phyloP scores from a whole-genome alignment of 2,888 invertebrate species.

The Drosophila quinaria region DNA sequence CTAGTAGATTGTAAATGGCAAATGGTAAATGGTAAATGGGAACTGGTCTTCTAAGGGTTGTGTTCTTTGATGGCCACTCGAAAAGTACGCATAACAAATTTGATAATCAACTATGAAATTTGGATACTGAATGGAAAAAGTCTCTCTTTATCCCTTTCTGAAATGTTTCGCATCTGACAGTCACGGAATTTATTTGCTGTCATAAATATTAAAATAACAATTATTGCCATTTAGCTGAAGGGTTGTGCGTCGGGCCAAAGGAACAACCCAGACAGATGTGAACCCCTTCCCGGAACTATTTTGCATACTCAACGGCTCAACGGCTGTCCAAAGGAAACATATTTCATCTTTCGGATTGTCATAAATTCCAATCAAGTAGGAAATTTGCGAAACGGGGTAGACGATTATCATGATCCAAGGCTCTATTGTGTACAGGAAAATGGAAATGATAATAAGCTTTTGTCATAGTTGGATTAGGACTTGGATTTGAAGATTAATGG shows the following conservation, averaged over 20 bases:
- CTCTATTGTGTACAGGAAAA: too few species aligned
- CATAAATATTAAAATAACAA: slow-evolving; percentile 82
- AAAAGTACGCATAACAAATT: slow-evolving; percentile 84
- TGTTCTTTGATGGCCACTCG: slow-evolving; percentile 46
- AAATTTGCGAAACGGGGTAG: slow-evolving; percentile 22
- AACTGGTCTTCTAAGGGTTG: slow-evolving; percentile 54
- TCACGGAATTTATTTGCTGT: slow-evolving; percentile 74
- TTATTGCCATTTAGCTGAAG: slow-evolving; percentile 69
- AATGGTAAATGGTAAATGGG: neutral
- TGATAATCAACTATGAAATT: slow-evolving; percentile 82
- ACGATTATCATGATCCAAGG: slow-evolving; percentile 2
- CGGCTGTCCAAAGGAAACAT: slow-evolving; percentile 40
- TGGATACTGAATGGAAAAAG: slow-evolving; percentile 28
- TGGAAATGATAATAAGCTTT: neutral
- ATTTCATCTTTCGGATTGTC: slow-evolving; percentile 58
- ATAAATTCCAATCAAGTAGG: slow-evolving; percentile 50
- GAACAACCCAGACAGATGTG: slow-evolving; percentile 7
- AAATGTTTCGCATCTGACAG: slow-evolving; percentile 53
- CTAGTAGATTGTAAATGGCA: slow-evolving; percentile 17
- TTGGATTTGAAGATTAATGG: neutral
- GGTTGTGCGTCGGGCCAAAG: slow-evolving; percentile 4
- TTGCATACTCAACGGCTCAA: slow-evolving; percentile 54
- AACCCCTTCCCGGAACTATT: slow-evolving; percentile 33
- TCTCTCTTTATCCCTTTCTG: slow-evolving; percentile 37
- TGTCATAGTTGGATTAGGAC: neutral